Evolutionary conservation across 2,113 vertebrate genomes (phyloP).

Genomic region (Scatophagus argus): DNA sequence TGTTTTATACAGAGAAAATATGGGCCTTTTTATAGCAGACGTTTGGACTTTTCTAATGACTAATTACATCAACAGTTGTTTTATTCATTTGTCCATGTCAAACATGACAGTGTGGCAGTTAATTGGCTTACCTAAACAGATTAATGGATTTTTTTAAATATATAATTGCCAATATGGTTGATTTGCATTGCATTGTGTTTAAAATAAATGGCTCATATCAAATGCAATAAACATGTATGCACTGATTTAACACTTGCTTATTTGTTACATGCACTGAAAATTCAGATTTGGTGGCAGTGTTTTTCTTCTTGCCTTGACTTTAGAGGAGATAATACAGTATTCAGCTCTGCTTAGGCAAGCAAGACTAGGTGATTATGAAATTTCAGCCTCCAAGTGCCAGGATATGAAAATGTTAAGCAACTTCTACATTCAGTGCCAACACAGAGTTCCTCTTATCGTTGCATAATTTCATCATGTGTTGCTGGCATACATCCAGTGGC

Average conservation of each 20-base stretch:
- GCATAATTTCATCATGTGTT: constrained; percentile 69
- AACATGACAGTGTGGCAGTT: neutral
- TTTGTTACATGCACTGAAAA: neutral
- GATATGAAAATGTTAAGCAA: constrained; percentile 73
- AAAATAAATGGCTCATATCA: neutral
- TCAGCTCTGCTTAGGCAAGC: constrained; percentile 42
- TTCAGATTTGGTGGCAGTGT: constrained; percentile 19
- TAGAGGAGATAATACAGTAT: constrained; percentile 26
- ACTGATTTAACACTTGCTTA: neutral
- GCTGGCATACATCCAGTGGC: constrained; percentile 51
- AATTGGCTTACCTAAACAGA: too few species aligned
- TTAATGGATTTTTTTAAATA: too few species aligned
- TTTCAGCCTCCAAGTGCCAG: constrained; percentile 36
- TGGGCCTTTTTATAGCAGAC: neutral
- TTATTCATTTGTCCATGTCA: neutral
- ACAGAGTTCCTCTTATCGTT: constrained; percentile 66
- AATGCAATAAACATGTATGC: neutral
- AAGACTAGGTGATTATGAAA: constrained; percentile 56
- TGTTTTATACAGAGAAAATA: neutral
- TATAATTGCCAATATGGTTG: neutral
- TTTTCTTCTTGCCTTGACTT: constrained; percentile 45
- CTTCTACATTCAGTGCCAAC: constrained; percentile 24
- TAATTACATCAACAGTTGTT: neutral
- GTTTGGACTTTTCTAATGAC: neutral
- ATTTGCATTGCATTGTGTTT: neutral